phyloP scores from a whole-genome alignment of 1,140 invertebrate species.

The Bombus pascuorum region DNA sequence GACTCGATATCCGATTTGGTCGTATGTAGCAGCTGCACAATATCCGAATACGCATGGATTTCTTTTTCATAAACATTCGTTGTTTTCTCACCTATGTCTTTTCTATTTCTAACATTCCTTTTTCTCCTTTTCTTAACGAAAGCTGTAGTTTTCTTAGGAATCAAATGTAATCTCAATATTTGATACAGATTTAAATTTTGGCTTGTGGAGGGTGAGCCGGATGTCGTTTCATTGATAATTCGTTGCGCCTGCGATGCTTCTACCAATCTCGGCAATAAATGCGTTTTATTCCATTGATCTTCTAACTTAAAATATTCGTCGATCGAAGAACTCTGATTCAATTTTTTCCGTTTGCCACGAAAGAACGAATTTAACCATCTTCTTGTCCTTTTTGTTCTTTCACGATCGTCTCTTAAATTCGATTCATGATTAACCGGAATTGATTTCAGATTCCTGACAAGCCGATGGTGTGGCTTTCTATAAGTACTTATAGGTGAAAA shows the following conservation, averaged over 20 bases:
- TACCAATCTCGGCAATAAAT: slow-evolving; percentile 6
- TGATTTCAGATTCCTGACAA: slow-evolving; percentile 30
- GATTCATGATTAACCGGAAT: slow-evolving; percentile 18
- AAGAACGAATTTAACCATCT: neutral
- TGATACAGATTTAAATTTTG: neutral
- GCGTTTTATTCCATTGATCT: slow-evolving; percentile 10
- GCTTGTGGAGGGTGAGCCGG: neutral
- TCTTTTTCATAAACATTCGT: rapidly evolving
- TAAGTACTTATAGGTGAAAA: neutral
- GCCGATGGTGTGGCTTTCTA: neutral
- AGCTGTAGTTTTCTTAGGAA: neutral
- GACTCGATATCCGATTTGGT: neutral
- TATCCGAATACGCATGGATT: neutral
- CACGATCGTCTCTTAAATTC: slow-evolving; percentile 13
- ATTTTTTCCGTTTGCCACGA: neutral
- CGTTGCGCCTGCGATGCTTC: neutral
- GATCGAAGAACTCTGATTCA: neutral
- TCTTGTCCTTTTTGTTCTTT: neutral
- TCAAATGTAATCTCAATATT: neutral
- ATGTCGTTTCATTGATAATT: neutral
- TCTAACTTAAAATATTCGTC: neutral
- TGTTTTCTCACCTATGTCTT: rapidly evolving
- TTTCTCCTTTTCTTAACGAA: slow-evolving; percentile 26
- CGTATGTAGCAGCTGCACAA: rapidly evolving
- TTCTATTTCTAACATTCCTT: neutral